Evolutionary conservation across 2,797 vertebrate species (phyloP), one percentile per base, ranked within the genome.

Genomic region (Toxotes lorentzi): DNA sequence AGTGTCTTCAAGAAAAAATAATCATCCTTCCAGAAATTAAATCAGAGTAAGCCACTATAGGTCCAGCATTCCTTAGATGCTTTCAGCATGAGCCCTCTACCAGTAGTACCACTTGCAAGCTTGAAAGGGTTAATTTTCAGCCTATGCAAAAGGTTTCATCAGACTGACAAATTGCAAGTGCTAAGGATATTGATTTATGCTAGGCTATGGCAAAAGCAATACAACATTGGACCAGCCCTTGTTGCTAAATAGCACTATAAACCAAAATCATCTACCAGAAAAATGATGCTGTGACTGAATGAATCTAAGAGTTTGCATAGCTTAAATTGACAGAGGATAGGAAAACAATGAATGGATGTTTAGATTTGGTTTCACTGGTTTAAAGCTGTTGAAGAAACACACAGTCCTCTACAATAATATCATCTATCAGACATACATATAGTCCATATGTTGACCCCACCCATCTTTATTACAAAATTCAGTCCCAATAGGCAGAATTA

Each of bases 61-160:
- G 56, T 24, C 34, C 62, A 38, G 48, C 40, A 24, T 41, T 17
- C 13, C 38, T 41, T 34, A 10, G 10, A 23, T 24, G 34, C 59
- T 57, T 57, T 61, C 21, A 10, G 59, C 58, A 72, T 56, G 21
- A 45, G 57, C 24, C 50, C 43, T 76, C n/a, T 21, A 17, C 73
- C 64, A 38, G 9, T 80, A 88, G 73, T 71, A 76, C 85, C 79
- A 17, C 50, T 62, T 17, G 2, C 57, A 60, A 65, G 63, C 43
- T 79, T 24, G 11, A 27, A 67, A 3, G 12, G 79, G 38, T 72
- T 73, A 65, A 72, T 32, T 68, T 78, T 82, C 76, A 76, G 43
- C 8, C 41, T 13, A 7, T 48, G 58, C 48, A 57, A 43, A 51
- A 73, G 56, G 63, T 82, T 82, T 82, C 76, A 81, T 76, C 65